These are phyloP conservation scores for Boleophthalmus pectinirostris DNA, from an alignment of 2,113 vertebrate genomes.

Conservation along the genomic window DNA sequence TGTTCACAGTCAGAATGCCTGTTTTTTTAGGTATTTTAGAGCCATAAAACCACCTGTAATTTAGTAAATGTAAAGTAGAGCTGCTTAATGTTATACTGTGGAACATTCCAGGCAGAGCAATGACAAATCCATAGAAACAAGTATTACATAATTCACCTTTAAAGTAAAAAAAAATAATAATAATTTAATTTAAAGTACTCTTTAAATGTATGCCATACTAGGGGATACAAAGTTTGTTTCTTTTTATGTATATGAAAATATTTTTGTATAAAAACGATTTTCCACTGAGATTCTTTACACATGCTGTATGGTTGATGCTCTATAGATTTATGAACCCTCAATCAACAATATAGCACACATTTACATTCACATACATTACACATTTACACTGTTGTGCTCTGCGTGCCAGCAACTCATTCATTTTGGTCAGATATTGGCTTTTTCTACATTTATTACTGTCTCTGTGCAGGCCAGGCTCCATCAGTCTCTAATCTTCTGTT, in stretches of 20 bases:
- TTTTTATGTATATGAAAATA: not conserved
- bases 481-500: slow-evolving; percentile 41
- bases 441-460: slow-evolving; percentile 42
- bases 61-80: no score
- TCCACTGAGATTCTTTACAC: not conserved
- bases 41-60: no score
- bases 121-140: no score
- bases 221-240: no score
- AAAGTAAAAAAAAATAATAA: not conserved
- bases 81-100: no score
- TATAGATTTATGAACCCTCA: slow-evolving; percentile 8
- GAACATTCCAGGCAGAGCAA: no score
- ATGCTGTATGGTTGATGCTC: slow-evolving; percentile 11
- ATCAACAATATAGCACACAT: slow-evolving; percentile 19
- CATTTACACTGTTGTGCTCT: slow-evolving; percentile 30
- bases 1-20: no score
- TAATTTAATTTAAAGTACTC: not conserved
- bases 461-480: slow-evolving; percentile 35
- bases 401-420: slow-evolving; percentile 47
- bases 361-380: slow-evolving; percentile 34
- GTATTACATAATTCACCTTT: no score
- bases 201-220: not conserved
- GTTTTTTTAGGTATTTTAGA: no score
- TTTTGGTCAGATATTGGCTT: slow-evolving; percentile 35
- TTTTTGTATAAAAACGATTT: not conserved